phyloP scores from a whole-genome alignment of 2,113 vertebrate genomes.

The Pangasianodon gigas region DNA sequence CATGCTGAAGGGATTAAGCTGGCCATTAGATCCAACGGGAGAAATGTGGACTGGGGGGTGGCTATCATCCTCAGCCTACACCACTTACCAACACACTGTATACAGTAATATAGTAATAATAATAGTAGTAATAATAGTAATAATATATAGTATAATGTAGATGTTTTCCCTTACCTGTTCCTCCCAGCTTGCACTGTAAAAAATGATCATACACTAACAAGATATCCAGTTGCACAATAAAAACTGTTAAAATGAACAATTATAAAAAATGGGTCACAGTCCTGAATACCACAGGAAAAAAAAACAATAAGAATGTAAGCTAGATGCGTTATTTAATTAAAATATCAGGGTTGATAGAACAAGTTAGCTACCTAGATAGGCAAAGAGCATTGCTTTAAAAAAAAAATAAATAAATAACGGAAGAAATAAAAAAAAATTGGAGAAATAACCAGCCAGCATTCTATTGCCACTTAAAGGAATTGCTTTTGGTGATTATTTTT shows the following conservation, averaged over 20 bases:
- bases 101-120: neutral
- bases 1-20: constrained; percentile 32
- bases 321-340: neutral
- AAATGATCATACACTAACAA: neutral
- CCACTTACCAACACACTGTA: neutral
- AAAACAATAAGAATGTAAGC: neutral
- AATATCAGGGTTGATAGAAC: neutral
- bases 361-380: neutral
- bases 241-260: neutral
- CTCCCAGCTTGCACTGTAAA: neutral
- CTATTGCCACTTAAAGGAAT: neutral
- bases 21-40: constrained; percentile 45
- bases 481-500: neutral
- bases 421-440: no score
- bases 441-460: neutral
- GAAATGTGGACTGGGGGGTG: neutral
- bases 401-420: no score
- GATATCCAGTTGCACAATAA: neutral
- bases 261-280: neutral
- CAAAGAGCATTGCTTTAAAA: neutral
- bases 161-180: neutral
- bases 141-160: neutral
- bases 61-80: constrained; percentile 6
- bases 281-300: neutral
- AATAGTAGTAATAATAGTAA: neutral